phyloP scores from a whole-genome alignment of 2,888 invertebrate genomes.

The Nebria brevicollis region DNA sequence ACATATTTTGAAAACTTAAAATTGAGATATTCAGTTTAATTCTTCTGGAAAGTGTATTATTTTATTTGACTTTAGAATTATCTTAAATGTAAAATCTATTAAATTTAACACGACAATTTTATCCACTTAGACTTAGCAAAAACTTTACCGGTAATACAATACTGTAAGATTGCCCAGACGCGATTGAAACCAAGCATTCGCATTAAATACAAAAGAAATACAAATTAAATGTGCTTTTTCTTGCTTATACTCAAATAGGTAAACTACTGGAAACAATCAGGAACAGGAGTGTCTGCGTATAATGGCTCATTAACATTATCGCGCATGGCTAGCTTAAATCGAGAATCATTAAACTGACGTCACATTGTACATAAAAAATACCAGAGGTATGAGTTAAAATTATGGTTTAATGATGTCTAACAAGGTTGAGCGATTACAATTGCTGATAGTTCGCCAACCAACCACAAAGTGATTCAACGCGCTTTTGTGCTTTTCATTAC shows the following conservation, averaged over 20 bases:
- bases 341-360: background rate
- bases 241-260: background rate
- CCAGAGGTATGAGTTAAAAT: background rate
- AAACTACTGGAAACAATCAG: background rate
- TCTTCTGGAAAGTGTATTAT: too few relatives aligned
- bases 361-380: background rate
- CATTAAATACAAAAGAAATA: background rate
- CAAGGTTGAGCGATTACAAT: background rate
- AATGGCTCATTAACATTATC: background rate
- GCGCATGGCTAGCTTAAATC: background rate
- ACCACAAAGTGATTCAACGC: background rate
- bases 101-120: too few relatives aligned
- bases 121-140: too few relatives aligned
- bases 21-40: too few relatives aligned
- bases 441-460: background rate
- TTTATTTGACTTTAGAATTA: too few relatives aligned
- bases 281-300: background rate
- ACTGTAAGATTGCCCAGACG: background rate
- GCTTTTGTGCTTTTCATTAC: background rate
- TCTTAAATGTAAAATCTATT: too few relatives aligned
- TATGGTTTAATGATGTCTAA: background rate
- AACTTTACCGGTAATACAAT: too few relatives aligned
- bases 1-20: too few relatives aligned
- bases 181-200: background rate
- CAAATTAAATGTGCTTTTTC: background rate